Base-by-base conservation (phyloP, 1,140 invertebrate genomes). In the Cyclina sinensis region DNA sequence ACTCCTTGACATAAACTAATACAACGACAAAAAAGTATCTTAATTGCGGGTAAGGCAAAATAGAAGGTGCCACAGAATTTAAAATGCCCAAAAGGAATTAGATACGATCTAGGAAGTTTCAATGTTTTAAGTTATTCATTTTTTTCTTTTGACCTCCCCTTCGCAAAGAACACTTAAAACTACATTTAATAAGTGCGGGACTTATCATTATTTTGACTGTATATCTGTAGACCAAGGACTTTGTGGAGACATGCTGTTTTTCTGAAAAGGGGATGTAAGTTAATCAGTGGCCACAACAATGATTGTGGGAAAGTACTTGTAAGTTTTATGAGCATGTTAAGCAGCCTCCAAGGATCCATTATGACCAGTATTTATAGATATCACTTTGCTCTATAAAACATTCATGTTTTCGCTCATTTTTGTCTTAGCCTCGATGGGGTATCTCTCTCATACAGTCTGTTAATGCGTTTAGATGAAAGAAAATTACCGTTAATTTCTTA, bases 221-320 rank as follows among this genome's bases (percentile, higher is more conserved):
- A 70, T 39, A 70, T 37, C 0, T 30, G 0, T 16, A 27, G 65
- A 70, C 32, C 65, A 18, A 37, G 65, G 9, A 4, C 30, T 70
- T 14, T 39, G 35, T 78, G 14, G 35, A 4, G 54, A 78, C 74
- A 54, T 37, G 74, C 46, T 51, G 46, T 30, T 78, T 30, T 43
- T 35, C 3, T 1, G 1, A 37, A 27, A 35, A 24, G 48, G 0
- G 9, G 21, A n/a, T 16, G 24, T 78, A 32, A 78, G 48, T 51
- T 32, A 57, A 54, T 18, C 43, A 30, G 74, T 35, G 32, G 48
- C 46, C 74, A 54, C 48, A 78, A 78, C 74, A 78, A 78, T 82
- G 48, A 82, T 74, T 84, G 82, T 84, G 82, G 82, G 82, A 84
- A 84, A 83, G 32, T 46, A 73, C 68, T 73, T 84, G 48, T 48